Conservation (phyloP, 2,888 invertebrate genomes). For the Mechanitis messenoides region DNA sequence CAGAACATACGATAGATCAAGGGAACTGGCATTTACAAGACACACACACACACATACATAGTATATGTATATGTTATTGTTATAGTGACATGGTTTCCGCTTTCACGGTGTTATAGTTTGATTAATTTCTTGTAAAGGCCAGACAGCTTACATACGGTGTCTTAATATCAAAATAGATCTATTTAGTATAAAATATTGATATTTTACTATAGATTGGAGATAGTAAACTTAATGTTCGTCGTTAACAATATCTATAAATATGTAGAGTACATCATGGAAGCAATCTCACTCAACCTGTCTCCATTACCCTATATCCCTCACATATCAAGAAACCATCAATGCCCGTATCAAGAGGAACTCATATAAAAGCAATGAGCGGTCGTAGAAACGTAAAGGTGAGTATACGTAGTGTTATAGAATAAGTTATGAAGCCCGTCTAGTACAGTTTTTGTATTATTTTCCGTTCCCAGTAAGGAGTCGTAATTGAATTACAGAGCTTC, state of each 20-base stretch:
- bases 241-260: too few relatives aligned
- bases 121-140: neutral
- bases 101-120: neutral
- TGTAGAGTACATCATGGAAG: too few relatives aligned
- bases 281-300: too few relatives aligned
- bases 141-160: neutral
- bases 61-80: conserved; percentile 6
- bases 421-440: conserved; percentile 50
- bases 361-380: neutral
- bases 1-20: conserved; percentile 27
- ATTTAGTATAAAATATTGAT: too few relatives aligned
- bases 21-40: conserved; percentile 21
- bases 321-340: neutral
- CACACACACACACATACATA: conserved; percentile 6
- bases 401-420: conserved; percentile 26
- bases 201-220: too few relatives aligned
- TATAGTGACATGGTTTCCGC: conserved; percentile 3
- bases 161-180: too few relatives aligned
- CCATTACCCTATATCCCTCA: too few relatives aligned
- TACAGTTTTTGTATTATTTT: conserved; percentile 27
- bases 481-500: conserved; percentile 62
- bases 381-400: neutral
- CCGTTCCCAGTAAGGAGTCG: conserved; percentile 45
- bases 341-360: neutral
- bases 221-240: too few relatives aligned